Base-by-base conservation (phyloP, 1,140 invertebrate species). In the Papilio polytes region DNA sequence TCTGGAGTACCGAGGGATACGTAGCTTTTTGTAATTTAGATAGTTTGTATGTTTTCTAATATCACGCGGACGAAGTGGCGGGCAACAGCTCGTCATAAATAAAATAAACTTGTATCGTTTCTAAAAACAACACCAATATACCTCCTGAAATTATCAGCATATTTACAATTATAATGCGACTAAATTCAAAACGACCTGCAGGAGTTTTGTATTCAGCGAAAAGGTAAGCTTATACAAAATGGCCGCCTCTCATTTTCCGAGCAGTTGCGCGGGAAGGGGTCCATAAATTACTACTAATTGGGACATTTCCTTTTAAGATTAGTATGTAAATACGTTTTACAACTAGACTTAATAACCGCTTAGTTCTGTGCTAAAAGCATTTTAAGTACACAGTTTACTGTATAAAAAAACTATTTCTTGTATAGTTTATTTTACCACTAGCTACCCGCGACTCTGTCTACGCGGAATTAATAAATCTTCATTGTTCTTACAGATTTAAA, bases 161-260 rank as follows among this genome's bases (percentile, higher is more conserved):
- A 80, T 76, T 70, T 76, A 15, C 70, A 80, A 74, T 72, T 80
- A 83, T 79, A 81, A 88, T 46, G 63, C 84, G 79, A 53, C 82
- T 53, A 53, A 84, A 73, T 89, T 83, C n/a, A 82, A 80, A 78
- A 48, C 46, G 46, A 20, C 44, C 26, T 12, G 6, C 22, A 56
- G 53, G 31, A 8, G 56, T 44, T 78, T n/a, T 66, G 46, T 13
- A 22, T 22, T 78, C 77, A 78, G 18, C 13, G 15, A 66, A 63
- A 78, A 36, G 77, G 56, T 63, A 22, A 44, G 77, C 53, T 46
- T 66, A 78, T 78, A 63, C 56, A 78, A 78, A 66, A 78, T 78
- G 77, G 77, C 56, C 56, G 77, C 56, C 56, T 15, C 56, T 78
- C 77, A 78, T 78, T 78, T 63, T 78, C 76, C 76, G 76, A 78